Evolutionary conservation across 2,113 vertebrate species (phyloP).

Genomic region (Galemys pyrenaicus): DNA sequence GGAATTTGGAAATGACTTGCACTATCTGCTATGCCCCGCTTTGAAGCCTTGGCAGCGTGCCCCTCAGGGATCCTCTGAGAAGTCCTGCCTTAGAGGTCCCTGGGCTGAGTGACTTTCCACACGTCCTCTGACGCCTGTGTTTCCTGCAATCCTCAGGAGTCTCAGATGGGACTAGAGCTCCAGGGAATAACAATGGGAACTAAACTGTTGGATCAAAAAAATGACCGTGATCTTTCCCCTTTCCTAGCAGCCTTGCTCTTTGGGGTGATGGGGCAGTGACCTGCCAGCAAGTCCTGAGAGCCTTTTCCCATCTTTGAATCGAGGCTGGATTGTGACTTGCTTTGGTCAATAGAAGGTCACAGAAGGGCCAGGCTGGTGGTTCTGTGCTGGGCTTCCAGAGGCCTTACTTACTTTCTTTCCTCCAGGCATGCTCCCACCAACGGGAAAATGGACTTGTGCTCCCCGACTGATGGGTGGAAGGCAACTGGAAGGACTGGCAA

Average conservation of each 20-base stretch:
- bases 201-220: too few relatives aligned
- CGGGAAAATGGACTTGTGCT: not conserved
- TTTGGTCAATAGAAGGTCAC: not conserved
- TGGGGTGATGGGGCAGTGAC: not conserved
- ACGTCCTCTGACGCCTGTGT: not conserved
- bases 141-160: not conserved
- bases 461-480: not conserved
- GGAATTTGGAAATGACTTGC: not conserved
- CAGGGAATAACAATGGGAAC: not conserved
- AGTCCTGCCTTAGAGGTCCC: not conserved
- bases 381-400: not conserved
- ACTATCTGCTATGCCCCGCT: too few relatives aligned
- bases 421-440: not conserved
- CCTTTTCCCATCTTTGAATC: not conserved
- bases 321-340: not conserved
- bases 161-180: not conserved
- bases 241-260: not conserved
- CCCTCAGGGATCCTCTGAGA: not conserved
- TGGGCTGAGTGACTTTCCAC: not conserved
- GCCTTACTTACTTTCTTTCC: not conserved
- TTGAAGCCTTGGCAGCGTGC: not conserved
- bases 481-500: too few relatives aligned
- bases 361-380: not conserved
- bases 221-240: accelerated
- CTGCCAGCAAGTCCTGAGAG: not conserved